These are phyloP conservation scores for Stegostoma tigrinum DNA, from an alignment of 2,113 vertebrate genomes.

Conservation along the genomic window DNA sequence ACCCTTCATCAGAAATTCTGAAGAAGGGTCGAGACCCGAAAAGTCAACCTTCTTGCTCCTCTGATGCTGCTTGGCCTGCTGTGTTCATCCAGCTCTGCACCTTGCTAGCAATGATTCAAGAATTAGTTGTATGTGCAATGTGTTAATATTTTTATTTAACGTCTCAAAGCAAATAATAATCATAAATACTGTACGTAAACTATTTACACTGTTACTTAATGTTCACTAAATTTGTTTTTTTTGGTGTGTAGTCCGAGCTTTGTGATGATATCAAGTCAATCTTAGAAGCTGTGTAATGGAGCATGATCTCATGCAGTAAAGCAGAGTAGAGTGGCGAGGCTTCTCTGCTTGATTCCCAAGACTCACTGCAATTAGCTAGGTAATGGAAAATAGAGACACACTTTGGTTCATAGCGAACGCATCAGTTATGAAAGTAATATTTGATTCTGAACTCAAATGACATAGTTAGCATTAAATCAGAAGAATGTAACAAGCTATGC, in stretches of 20 bases:
- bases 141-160: neutral
- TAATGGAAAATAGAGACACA: neutral
- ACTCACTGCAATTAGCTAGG: neutral
- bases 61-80: too few species aligned
- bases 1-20: too few species aligned
- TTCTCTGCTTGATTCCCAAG: neutral
- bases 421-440: neutral
- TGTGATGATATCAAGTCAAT: neutral
- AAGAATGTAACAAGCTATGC: neutral
- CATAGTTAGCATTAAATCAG: neutral
- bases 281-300: neutral
- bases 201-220: neutral
- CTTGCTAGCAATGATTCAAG: neutral
- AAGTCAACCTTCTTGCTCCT: too few species aligned
- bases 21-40: too few species aligned
- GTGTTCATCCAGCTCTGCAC: too few species aligned
- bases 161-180: neutral
- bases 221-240: neutral
- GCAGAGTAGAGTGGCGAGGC: neutral
- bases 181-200: neutral
- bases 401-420: neutral
- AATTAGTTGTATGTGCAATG: neutral
- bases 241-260: neutral
- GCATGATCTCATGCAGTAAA: neutral
- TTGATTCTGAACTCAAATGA: neutral